phyloP scores from a whole-genome alignment of 2,888 invertebrate species.

The Argyresthia albistria region DNA sequence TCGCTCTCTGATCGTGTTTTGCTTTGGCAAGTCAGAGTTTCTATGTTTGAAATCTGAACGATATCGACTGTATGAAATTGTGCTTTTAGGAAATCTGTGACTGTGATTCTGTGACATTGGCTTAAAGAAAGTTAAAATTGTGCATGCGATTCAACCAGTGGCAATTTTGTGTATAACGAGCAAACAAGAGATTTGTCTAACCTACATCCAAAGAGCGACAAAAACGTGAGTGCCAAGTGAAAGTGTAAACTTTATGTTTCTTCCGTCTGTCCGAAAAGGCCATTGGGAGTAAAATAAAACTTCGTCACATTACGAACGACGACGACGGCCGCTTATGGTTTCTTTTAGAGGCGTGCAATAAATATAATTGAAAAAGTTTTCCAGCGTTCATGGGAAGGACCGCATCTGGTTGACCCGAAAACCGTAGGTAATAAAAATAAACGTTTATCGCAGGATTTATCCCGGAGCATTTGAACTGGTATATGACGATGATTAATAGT shows the following conservation, averaged over 20 bases:
- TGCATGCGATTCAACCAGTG: slow-evolving; percentile 10
- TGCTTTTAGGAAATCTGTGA: too few species aligned
- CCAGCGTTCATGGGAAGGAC: slow-evolving; percentile 40
- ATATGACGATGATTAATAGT: slow-evolving; percentile 57
- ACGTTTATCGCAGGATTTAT: slow-evolving; percentile 48
- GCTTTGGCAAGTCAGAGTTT: slow-evolving; percentile 17
- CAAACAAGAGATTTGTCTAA: slow-evolving; percentile 30
- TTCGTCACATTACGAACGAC: slow-evolving; percentile 8
- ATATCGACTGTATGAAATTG: slow-evolving; percentile 7
- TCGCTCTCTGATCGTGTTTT: slow-evolving; percentile 50
- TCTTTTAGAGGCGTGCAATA: slow-evolving; percentile 25
- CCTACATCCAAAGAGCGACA: slow-evolving; percentile 46
- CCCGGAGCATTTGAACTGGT: slow-evolving; percentile 38
- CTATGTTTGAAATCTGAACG: slow-evolving; percentile 11
- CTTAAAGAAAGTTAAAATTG: slow-evolving; percentile 5
- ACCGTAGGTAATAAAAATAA: slow-evolving; percentile 57
- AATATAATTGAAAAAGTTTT: slow-evolving; percentile 57
- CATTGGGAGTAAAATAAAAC: background rate
- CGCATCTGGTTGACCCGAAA: slow-evolving; percentile 53
- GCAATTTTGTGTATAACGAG: slow-evolving; percentile 35
- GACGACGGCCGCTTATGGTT: slow-evolving; percentile 20
- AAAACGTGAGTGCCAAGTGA: slow-evolving; percentile 48
- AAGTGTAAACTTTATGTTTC: slow-evolving; percentile 47
- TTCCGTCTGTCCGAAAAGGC: slow-evolving; percentile 12
- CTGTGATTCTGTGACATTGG: too few species aligned